Conservation (phyloP, 1,140 invertebrate genomes). For the Ericerus pela region DNA sequence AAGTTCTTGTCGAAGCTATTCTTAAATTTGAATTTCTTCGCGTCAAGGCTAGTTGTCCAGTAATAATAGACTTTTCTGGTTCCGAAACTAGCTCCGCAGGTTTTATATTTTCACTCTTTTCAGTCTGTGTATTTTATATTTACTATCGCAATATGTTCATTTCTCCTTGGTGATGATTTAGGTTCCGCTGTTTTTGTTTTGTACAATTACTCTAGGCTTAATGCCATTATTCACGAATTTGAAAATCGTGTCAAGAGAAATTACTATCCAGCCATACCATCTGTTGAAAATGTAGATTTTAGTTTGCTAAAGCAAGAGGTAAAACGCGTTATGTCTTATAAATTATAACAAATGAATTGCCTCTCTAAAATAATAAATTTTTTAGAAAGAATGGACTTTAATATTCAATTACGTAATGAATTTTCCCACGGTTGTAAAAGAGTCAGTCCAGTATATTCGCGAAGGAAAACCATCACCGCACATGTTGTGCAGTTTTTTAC, state of each 20-base stretch:
- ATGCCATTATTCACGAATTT: slow-evolving; percentile 2
- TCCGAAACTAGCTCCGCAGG: neutral
- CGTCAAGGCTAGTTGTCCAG: neutral
- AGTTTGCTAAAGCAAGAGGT: neutral
- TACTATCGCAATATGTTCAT: neutral
- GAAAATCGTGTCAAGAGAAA: neutral
- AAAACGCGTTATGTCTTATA: neutral
- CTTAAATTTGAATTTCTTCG: neutral
- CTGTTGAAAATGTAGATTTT: neutral
- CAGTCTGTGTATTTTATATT: neutral
- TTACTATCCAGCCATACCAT: neutral
- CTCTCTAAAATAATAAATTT: neutral
- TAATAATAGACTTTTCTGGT: neutral
- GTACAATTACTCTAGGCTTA: slow-evolving; percentile 1
- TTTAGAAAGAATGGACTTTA: neutral
- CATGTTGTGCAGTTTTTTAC: neutral
- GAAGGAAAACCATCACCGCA: neutral
- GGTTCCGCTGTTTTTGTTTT: neutral
- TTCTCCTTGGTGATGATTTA: neutral
- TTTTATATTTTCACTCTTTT: neutral
- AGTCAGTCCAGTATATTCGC: neutral
- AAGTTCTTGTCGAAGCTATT: neutral
- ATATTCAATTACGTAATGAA: neutral
- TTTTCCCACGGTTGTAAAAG: neutral
- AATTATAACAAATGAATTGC: neutral